Percentiles rank a stretch among this genome's conserved stretches.
Evolutionary conservation across 2,113 vertebrate species (phyloP).

Genomic region (Corapipo altera): DNA sequence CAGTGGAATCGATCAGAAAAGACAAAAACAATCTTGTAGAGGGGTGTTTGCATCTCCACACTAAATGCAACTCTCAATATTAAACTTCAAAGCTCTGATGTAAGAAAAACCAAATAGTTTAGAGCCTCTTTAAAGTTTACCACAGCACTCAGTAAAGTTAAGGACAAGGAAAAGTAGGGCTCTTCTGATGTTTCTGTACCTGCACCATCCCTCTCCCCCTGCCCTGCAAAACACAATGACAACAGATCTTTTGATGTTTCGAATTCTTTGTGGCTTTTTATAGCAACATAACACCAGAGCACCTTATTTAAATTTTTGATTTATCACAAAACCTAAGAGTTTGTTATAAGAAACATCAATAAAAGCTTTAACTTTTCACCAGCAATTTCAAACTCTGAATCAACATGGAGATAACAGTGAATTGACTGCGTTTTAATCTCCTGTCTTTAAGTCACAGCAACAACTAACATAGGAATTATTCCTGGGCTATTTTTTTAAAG

Average conservation of each 20-base stretch:
- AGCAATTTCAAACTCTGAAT: not conserved
- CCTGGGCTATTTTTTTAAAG: not conserved
- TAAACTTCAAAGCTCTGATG: not conserved
- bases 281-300: not conserved
- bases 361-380: not conserved
- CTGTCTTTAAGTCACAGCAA: not conserved
- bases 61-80: not conserved
- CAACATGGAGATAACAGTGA: not conserved
- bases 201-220: not conserved
- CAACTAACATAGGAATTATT: not conserved
- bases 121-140: not conserved
- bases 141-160: not conserved
- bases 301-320: not conserved
- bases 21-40: not conserved
- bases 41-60: not conserved
- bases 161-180: not conserved
- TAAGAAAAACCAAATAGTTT: not conserved
- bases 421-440: not conserved
- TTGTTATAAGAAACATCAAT: not conserved
- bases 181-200: not conserved
- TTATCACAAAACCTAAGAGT: not conserved
- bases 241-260: not conserved
- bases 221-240: not conserved
- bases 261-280: not conserved
- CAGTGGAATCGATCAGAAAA: not conserved